Base-by-base conservation (phyloP, 2,113 vertebrate species). In the Tamias sibiricus region DNA sequence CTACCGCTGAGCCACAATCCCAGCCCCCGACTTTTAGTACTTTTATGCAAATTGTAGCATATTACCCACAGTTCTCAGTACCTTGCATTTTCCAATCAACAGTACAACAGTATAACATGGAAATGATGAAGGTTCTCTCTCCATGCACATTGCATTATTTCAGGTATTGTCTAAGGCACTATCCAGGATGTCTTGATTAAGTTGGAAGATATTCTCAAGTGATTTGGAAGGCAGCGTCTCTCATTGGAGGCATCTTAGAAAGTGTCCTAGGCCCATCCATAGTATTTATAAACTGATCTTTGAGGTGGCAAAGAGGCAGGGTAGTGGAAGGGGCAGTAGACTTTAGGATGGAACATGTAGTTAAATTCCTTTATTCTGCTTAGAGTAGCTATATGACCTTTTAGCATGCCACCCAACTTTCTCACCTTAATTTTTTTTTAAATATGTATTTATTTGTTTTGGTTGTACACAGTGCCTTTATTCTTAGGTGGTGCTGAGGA, bases 31-130 rank as follows among this genome's bases (percentile, higher is more conserved):
- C 40, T 96, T 80, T 49, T 30, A 87, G 71, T n/a, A 72, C 42
- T 92, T 97, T 94, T 80, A 44, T 95, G 75, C 54, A 90, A 75
- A 75, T 22, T 71, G 68, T 77, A 90, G 42, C 28, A 8, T 83
- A 72, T 62, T 92, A 90, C 26, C 44, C 69, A 52, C 30, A 79
- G 26, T 40, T 89, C 85, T 76, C n/a, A 57, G 52, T 37, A 54
- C 42, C 68, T 80, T 79, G 37, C 24, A 47, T 76, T 85, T 92
- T 95, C 85, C 35, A 87, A 0, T 80, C 42, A 81, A 71, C 11
- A 57, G 20, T 54, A 12, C 79, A 87, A 57, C 11, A 57, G 20
- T 54, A 9, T 83, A 87, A 64, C 2, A 9, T 44, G 37, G 83
- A 86, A 4, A 91, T 6, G 44, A 19, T 66, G 37, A 76, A 83